Conservation (phyloP, 2,113 vertebrate genomes). For the Plecturocebus donacophilus region DNA sequence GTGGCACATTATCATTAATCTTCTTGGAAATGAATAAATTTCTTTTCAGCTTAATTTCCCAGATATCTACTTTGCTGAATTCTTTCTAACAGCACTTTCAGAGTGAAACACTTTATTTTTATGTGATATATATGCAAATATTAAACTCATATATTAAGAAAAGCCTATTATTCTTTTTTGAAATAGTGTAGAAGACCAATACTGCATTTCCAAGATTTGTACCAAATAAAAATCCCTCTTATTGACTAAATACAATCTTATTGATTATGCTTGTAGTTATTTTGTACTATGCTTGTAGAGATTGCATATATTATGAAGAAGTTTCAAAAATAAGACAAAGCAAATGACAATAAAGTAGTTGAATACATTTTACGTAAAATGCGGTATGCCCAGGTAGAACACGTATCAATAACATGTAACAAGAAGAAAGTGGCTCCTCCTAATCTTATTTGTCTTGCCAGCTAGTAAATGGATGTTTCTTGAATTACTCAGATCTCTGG, state of each 20-base stretch:
- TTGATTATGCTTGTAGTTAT: not conserved
- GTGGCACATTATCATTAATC: not conserved
- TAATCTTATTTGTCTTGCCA: not conserved
- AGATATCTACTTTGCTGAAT: not conserved
- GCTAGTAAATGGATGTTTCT: not conserved
- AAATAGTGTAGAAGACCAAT: not conserved
- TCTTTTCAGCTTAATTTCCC: constrained; percentile 24
- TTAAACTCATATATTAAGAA: not conserved
- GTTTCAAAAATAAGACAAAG: not conserved
- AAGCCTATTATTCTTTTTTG: not conserved
- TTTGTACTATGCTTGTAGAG: too few species aligned
- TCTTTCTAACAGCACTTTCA: constrained; percentile 7
- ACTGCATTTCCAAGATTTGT: not conserved
- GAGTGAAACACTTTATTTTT: not conserved
- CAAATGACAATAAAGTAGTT: not conserved
- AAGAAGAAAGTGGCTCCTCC: not conserved
- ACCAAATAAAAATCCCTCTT: not conserved
- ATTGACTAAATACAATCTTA: not conserved
- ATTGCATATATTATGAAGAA: not conserved
- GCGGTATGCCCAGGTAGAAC: not conserved
- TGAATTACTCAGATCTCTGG: not conserved
- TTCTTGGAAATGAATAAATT: constrained; percentile 4
- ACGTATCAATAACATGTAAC: not conserved
- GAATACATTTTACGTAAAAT: not conserved
- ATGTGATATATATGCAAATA: not conserved